A percentile compares a stretch with the other conserved stretches of the same genome.
These are phyloP conservation scores for Aporophyla nigra DNA, from an alignment of 2,888 invertebrate species.

Conservation along the genomic window DNA sequence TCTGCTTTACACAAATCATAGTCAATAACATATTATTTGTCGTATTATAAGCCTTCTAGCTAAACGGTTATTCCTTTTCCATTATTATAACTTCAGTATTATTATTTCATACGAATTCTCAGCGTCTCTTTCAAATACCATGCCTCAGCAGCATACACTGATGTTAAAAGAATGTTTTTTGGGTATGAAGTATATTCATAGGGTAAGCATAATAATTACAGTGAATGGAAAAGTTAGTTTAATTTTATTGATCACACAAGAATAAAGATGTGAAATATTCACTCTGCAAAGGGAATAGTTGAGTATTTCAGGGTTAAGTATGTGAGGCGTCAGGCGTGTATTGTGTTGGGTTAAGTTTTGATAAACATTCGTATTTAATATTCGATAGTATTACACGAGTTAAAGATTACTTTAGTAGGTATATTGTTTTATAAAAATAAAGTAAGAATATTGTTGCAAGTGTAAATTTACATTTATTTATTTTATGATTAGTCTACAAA, in stretches of 20 bases:
- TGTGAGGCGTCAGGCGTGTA: not conserved
- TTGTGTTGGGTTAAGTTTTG: slow-evolving; percentile 17
- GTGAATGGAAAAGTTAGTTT: not conserved
- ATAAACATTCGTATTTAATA: not conserved
- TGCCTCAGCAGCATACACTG: not conserved
- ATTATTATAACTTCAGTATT: not conserved
- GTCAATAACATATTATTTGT: not conserved
- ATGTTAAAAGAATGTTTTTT: not conserved
- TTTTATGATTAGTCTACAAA: not conserved
- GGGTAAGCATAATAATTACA: no score
- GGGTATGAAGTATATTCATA: not conserved
- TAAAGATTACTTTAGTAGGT: not conserved
- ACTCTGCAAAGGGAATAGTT: not conserved
- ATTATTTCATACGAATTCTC: not conserved
- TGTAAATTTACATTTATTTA: not conserved
- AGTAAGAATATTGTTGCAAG: not conserved
- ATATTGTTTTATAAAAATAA: not conserved
- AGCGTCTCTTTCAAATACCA: not conserved
- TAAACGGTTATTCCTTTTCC: not conserved
- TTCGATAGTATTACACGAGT: not conserved
- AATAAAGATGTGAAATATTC: not conserved
- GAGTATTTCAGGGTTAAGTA: not conserved
- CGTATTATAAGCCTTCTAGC: not conserved
- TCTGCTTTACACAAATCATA: not conserved
- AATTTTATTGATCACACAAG: not conserved